Conservation (phyloP, 1,140 invertebrate species). For the Lucilia cuprina region DNA sequence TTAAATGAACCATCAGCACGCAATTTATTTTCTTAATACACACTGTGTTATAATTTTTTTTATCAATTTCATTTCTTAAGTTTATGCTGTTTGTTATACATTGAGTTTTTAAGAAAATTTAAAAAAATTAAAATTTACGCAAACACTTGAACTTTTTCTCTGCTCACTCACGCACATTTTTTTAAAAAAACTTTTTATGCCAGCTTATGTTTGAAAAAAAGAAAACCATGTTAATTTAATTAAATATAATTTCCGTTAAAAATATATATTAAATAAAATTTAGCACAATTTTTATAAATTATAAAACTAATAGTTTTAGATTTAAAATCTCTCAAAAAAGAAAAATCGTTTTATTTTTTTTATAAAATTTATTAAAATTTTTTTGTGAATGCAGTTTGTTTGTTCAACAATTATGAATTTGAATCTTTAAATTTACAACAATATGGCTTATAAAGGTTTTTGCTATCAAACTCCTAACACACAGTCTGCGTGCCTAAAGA, state of each 20-base stretch:
- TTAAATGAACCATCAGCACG: conserved; percentile 62
- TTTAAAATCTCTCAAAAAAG: too few relatives aligned
- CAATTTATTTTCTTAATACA: conserved; percentile 54
- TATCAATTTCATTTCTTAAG: not conserved
- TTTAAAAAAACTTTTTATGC: not conserved
- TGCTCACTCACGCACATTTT: not conserved
- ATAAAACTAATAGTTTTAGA: not conserved
- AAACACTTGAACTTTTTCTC: not conserved
- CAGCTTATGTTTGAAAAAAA: not conserved
- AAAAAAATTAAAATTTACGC: not conserved
- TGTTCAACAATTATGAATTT: too few relatives aligned
- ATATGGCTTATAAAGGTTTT: too few relatives aligned
- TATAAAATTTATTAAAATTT: too few relatives aligned
- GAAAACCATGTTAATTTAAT: conserved; percentile 20
- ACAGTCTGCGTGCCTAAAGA: too few relatives aligned
- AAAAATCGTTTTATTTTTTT: too few relatives aligned
- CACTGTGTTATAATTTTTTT: conserved; percentile 22
- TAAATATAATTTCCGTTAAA: conserved; percentile 30
- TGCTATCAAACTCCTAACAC: too few relatives aligned
- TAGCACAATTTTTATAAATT: not conserved
- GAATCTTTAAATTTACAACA: too few relatives aligned
- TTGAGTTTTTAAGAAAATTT: not conserved
- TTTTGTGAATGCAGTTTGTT: too few relatives aligned
- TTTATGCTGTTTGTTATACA: too few relatives aligned
- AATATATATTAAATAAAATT: not conserved